Conservation (phyloP, 2,888 invertebrate species). For the Agrotis clavis region DNA sequence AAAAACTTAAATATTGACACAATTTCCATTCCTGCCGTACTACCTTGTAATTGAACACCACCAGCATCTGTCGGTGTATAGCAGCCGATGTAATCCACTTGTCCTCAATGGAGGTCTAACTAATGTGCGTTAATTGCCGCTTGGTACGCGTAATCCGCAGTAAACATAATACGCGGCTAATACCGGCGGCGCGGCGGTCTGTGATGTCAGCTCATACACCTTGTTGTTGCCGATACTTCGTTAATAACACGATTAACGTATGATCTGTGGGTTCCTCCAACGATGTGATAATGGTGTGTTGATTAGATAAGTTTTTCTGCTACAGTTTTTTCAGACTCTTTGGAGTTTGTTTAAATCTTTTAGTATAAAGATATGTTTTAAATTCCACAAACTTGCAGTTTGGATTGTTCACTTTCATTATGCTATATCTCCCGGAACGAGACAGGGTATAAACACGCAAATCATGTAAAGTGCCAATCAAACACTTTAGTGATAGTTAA, state of each 20-base stretch:
- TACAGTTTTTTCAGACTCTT: no score
- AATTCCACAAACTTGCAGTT: background rate
- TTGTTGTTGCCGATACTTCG: constrained; percentile 24
- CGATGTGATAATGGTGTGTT: background rate
- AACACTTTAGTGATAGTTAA: constrained; percentile 16
- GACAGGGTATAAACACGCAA: constrained; percentile 6
- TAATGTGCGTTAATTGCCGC: constrained; percentile 62
- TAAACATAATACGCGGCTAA: constrained; percentile 28
- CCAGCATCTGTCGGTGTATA: constrained; percentile 3
- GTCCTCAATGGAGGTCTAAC: constrained; percentile 55
- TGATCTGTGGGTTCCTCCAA: background rate
- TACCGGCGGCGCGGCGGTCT: constrained; percentile 9
- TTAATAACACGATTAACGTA: constrained; percentile 22
- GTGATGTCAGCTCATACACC: constrained; percentile 29
- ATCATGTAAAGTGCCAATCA: constrained; percentile 22
- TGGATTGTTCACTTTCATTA: background rate
- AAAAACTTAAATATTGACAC: background rate
- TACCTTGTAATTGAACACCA: background rate
- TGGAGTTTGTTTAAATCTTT: no score
- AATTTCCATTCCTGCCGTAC: background rate
- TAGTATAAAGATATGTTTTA: background rate
- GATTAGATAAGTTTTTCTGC: background rate
- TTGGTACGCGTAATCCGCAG: constrained; percentile 46
- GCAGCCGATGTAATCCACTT: constrained; percentile 49
- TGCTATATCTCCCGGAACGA: constrained; percentile 7